Evolutionary conservation across 2,888 invertebrate genomes (phyloP).

Genomic region (Acleris sparsana): DNA sequence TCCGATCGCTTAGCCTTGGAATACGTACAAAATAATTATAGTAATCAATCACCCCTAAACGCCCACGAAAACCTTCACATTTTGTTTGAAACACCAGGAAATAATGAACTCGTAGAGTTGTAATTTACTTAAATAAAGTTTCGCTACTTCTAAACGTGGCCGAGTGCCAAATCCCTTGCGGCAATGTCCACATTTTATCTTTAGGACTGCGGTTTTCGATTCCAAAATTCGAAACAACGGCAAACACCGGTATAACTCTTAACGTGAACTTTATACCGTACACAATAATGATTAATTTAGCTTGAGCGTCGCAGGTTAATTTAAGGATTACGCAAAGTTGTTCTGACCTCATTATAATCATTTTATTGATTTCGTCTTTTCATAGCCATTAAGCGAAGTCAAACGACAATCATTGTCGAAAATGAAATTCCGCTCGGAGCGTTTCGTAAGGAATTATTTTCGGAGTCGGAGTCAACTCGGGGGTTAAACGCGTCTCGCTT

Average conservation of each 20-base stretch:
- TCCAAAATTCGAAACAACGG: constrained; percentile 23
- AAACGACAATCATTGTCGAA: constrained; percentile 7
- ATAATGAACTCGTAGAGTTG: constrained; percentile 24
- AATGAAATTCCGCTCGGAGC: constrained; percentile 14
- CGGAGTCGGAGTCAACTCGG: constrained; percentile 7
- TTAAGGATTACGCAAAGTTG: constrained; percentile 10
- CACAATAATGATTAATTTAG: constrained; percentile 7
- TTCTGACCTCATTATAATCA: constrained; percentile 16
- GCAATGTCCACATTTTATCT: constrained; percentile 33
- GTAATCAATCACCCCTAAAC: constrained; percentile 33
- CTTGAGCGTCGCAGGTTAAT: not conserved
- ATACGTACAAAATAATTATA: constrained; percentile 31
- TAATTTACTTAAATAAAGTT: constrained; percentile 36
- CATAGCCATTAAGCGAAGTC: constrained; percentile 18
- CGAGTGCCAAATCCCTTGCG: constrained; percentile 29
- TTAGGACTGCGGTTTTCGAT: constrained; percentile 27
- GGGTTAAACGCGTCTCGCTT: constrained; percentile 13
- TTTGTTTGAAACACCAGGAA: constrained; percentile 30
- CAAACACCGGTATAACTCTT: constrained; percentile 8
- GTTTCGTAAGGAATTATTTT: constrained; percentile 11
- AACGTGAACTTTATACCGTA: constrained; percentile 7
- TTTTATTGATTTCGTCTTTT: constrained; percentile 30
- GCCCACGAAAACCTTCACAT: constrained; percentile 23
- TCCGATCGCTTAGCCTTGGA: constrained; percentile 26
- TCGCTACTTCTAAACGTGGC: constrained; percentile 31